Conservation (phyloP, 2,113 vertebrate species). For the Tyto alba region DNA sequence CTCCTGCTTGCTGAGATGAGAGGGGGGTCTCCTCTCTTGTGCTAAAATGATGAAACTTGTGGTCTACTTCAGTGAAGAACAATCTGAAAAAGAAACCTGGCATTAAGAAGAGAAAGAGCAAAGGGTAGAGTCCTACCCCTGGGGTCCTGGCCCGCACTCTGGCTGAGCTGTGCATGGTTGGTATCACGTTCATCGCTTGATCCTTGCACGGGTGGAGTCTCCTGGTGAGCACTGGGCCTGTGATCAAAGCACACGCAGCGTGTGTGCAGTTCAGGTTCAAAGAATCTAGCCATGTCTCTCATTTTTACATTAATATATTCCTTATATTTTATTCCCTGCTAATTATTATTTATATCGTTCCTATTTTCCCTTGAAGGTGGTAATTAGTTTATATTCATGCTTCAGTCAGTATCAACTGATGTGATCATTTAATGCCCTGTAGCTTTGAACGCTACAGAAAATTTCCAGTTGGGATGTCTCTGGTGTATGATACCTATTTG, state of each 20-base stretch:
- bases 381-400: not conserved
- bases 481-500: not conserved
- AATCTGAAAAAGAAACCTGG: not conserved
- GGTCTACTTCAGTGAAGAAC: not conserved
- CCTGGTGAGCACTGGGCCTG: not conserved
- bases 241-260: not conserved
- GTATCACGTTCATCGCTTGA: not conserved
- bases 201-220: not conserved
- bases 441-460: not conserved
- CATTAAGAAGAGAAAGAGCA: not conserved
- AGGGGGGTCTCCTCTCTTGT: not conserved
- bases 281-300: not conserved
- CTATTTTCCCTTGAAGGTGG: not conserved
- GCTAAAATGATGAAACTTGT: not conserved
- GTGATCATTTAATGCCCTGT: not conserved
- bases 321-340: not conserved
- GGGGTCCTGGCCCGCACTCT: not conserved
- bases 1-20: not conserved
- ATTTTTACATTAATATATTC: not conserved
- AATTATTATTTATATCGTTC: not conserved
- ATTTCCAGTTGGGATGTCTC: not conserved
- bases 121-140: not conserved
- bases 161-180: not conserved
- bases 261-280: not conserved
- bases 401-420: not conserved